Evolutionary conservation across 1,140 invertebrate genomes (phyloP), one percentile per base, ranked within the genome.

Genomic region (Himalopsyche phryganea): DNA sequence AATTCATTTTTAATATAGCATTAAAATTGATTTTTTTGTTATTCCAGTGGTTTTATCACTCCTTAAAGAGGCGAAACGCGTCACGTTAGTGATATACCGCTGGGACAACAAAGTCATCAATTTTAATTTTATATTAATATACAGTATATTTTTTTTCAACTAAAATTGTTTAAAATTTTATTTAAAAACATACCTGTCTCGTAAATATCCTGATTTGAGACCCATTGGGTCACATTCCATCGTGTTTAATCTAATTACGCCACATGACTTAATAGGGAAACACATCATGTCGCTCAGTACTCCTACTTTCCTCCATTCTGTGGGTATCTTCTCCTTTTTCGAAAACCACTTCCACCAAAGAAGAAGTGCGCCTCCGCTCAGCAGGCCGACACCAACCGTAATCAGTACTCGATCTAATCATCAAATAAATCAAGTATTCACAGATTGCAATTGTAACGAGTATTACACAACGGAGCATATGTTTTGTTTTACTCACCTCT

Each of bases 181-280:
- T n/a, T 28, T 13, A 14, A 32, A 6, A 28, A 11, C 38, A 40
- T 50, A 63, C 61, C 61, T 59, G 42, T 63, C 61, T 20, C 41
- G 40, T 38, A 59, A 18, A 35, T 13, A 23, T 2, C 38, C 61
- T 9, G 36, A 52, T 52, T 49, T 50, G 6, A 63, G 52, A 11
- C 61, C 61, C 11, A 63, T 23, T 4, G 35, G 33, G 6, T 56
- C 56, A 42, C 61, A 63, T 50, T 63, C 61, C 61, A 63, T 59
- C 14, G 49, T 14, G 9, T 50, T 33, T 44, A 51, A n/a, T 52
- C 53, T 50, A 9, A 63, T 36, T 20, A 59, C 42, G 20, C 61
- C 61, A 17, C 52, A 50, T 20, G 61, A 63, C 38, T 63, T 63
- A 18, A 63, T 60, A 2, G 61, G 61, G 42, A 63, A 63, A 32